These are phyloP conservation scores for Pseudoatta argentina DNA, from an alignment of 1,140 invertebrate genomes.

Conservation along the genomic window DNA sequence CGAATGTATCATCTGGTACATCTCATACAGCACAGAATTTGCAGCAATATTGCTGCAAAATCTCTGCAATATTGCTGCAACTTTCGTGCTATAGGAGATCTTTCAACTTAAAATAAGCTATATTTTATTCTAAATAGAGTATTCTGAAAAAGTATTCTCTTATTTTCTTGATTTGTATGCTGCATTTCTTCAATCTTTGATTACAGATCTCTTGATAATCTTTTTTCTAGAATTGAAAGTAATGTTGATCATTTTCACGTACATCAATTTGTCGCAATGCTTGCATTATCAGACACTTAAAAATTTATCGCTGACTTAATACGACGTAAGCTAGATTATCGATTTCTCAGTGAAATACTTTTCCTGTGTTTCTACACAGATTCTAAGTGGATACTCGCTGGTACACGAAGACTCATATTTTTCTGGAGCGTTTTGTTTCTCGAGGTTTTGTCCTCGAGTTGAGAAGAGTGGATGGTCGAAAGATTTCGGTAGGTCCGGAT, in stretches of 20 bases:
- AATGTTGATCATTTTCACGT: background rate
- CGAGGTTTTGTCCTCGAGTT: slow-evolving; percentile 41
- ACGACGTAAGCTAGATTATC: background rate
- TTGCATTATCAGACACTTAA: background rate
- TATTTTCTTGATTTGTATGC: background rate
- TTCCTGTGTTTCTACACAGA: background rate
- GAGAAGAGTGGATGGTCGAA: slow-evolving; percentile 24
- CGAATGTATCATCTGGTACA: background rate
- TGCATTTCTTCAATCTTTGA: background rate
- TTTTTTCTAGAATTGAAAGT: background rate
- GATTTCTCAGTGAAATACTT: background rate
- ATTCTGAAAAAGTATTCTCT: background rate
- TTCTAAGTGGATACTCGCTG: background rate
- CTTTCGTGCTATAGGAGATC: too few relatives aligned
- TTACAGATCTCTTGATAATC: background rate
- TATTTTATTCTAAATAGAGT: background rate
- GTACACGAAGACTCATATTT: slow-evolving; percentile 51
- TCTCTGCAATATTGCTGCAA: too few relatives aligned
- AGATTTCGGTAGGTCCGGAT: slow-evolving; percentile 51
- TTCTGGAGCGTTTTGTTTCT: slow-evolving; percentile 70
- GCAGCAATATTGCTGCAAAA: too few relatives aligned
- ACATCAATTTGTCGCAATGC: background rate
- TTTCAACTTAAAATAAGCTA: background rate
- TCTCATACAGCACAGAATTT: too few relatives aligned
- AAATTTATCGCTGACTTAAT: background rate